A percentile compares a stretch with the other conserved stretches of the same genome.
phyloP scores from a whole-genome alignment of 2,888 invertebrate genomes.

The Hydrotaea cyrtoneurina region DNA sequence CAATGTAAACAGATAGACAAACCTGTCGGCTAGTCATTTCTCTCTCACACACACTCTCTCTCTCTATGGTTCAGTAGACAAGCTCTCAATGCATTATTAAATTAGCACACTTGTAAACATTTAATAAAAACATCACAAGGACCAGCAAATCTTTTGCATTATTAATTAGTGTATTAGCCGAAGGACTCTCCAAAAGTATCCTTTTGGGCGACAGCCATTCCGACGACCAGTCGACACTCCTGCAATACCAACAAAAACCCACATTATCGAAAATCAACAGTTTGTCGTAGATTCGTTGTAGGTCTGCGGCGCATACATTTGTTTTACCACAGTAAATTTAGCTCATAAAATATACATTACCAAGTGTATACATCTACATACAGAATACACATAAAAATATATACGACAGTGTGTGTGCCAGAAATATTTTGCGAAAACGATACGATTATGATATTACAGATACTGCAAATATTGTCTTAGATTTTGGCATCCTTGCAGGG shows the following conservation, averaged over 20 bases:
- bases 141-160: neutral
- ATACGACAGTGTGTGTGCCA: neutral
- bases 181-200: neutral
- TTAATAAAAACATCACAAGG: constrained; percentile 24
- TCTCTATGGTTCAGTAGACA: neutral
- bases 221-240: neutral
- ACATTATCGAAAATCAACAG: constrained; percentile 2
- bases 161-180: constrained; percentile 22
- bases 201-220: neutral
- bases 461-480: constrained; percentile 18
- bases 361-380: neutral
- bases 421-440: neutral
- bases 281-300: neutral
- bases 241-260: neutral
- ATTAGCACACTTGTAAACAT: constrained; percentile 30
- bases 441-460: neutral
- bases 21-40: neutral
- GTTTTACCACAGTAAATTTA: constrained; percentile 34
- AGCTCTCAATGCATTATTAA: constrained; percentile 23
- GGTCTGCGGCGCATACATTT: constrained; percentile 11
- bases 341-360: constrained; percentile 41
- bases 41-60: neutral
- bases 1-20: neutral
- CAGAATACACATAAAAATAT: neutral
- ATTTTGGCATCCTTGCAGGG: constrained; percentile 19